Percentiles rank a stretch among this genome's conserved stretches.
These are phyloP conservation scores for Macrophya alboannulata DNA, from an alignment of 2,888 invertebrate genomes.

Conservation along the genomic window DNA sequence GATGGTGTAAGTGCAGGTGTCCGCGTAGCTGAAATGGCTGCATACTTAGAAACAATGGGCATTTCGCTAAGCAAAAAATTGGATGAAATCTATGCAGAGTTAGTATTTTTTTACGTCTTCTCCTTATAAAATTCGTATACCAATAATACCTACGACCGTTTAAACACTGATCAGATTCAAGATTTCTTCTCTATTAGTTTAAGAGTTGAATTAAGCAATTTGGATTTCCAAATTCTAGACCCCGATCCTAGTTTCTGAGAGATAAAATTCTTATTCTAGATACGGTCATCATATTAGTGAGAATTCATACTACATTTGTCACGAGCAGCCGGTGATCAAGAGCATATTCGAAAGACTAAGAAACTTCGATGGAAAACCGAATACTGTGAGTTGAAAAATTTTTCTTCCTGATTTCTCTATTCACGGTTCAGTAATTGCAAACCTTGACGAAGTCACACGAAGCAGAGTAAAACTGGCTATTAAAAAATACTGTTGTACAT, in stretches of 20 bases:
- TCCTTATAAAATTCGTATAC: not conserved
- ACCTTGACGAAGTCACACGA: not conserved
- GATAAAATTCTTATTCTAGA: slow-evolving; percentile 75
- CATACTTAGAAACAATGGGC: slow-evolving; percentile 85
- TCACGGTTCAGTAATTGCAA: not conserved
- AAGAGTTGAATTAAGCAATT: not conserved
- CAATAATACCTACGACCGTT: not conserved
- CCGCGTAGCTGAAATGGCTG: slow-evolving; percentile 88
- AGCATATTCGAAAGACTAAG: slow-evolving; percentile 92
- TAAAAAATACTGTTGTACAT: not conserved
- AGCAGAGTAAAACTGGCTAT: not conserved
- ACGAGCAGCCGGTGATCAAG: slow-evolving; percentile 86
- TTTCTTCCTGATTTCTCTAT: not conserved
- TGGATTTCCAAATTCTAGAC: not conserved
- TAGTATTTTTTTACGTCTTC: slow-evolving; percentile 67
- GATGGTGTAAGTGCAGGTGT: slow-evolving; percentile 97
- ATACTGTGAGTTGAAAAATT: slow-evolving; percentile 82
- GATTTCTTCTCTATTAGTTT: not conserved
- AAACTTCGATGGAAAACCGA: slow-evolving; percentile 84
- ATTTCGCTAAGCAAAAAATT: slow-evolving; percentile 85
- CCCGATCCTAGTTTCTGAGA: slow-evolving; percentile 1
- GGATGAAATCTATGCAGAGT: slow-evolving; percentile 88
- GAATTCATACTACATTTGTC: slow-evolving; percentile 95
- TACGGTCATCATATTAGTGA: slow-evolving; percentile 95
- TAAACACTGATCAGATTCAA: not conserved